Percentiles rank a stretch among this genome's conserved stretches.
phyloP scores from a whole-genome alignment of 2,888 invertebrate genomes.

The Cerceris ruficornis region DNA sequence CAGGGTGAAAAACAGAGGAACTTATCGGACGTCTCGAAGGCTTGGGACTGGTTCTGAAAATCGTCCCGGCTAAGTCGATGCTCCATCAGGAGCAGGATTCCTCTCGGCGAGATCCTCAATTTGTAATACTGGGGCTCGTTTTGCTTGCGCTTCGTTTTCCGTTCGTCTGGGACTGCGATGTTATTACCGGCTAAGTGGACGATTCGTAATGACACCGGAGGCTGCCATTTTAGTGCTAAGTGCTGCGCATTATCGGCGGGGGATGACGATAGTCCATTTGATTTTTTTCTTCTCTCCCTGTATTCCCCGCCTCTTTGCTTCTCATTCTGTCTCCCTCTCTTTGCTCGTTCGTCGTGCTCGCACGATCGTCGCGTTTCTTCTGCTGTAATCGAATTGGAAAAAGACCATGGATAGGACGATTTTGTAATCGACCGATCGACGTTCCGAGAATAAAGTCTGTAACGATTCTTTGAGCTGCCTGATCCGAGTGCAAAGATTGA shows the following conservation, averaged over 20 bases:
- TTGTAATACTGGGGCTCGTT: constrained; percentile 48
- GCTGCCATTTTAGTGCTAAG: constrained; percentile 74
- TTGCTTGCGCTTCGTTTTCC: constrained; percentile 64
- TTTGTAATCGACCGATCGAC: neutral
- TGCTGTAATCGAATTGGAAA: constrained; percentile 2
- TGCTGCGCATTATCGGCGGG: constrained; percentile 71
- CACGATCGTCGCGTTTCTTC: constrained; percentile 1
- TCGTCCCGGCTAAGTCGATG: constrained; percentile 28
- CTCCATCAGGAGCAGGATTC: constrained; percentile 26
- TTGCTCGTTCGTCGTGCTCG: neutral
- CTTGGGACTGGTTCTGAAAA: constrained; percentile 2
- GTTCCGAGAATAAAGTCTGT: too few species aligned
- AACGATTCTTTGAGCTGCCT: too few species aligned
- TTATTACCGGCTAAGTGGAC: constrained; percentile 75
- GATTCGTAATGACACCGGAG: constrained; percentile 75
- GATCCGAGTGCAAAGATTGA: too few species aligned
- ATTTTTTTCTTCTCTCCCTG: constrained; percentile 26
- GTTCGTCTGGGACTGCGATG: constrained; percentile 67
- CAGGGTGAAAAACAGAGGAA: too few species aligned
- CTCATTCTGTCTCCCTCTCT: constrained; percentile 5
- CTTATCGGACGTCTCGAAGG: neutral
- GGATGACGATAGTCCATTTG: constrained; percentile 62
- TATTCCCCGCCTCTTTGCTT: neutral
- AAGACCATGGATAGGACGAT: neutral
- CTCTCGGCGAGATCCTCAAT: constrained; percentile 53